These are phyloP conservation scores for Drosophila mojavensis DNA, from an alignment of 1,140 invertebrate species.

Conservation along the genomic window DNA sequence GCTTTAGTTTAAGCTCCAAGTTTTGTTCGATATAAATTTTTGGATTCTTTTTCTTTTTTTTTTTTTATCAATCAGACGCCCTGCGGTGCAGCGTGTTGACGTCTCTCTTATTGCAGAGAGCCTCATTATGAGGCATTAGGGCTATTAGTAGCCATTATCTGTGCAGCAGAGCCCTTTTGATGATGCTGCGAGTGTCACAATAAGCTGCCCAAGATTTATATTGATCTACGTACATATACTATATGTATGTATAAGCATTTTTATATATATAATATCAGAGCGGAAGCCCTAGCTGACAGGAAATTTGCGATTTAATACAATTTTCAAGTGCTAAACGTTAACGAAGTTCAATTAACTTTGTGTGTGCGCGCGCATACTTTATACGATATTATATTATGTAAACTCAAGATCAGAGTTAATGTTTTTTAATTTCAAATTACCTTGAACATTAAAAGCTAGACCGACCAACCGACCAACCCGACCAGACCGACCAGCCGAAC, in stretches of 20 bases:
- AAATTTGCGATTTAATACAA: conserved; percentile 66
- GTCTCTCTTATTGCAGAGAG: conserved; percentile 78
- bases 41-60: conserved; percentile 4
- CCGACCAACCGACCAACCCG: not conserved
- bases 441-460: conserved; percentile 54
- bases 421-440: conserved; percentile 58
- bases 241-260: conserved; percentile 10
- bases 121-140: conserved; percentile 78
- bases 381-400: conserved; percentile 35
- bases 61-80: conserved; percentile 77
- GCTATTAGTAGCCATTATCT: conserved; percentile 67
- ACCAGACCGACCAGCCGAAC: not conserved
- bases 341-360: conserved; percentile 50
- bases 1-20: not conserved
- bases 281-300: conserved; percentile 59
- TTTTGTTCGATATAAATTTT: conserved; percentile 13
- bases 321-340: conserved; percentile 38
- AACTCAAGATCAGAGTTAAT: conserved; percentile 73
- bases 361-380: conserved; percentile 13
- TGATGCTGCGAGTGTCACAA: conserved; percentile 61
- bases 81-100: conserved; percentile 76
- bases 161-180: conserved; percentile 18
- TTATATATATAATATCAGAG: not conserved
- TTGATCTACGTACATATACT: not conserved
- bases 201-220: conserved; percentile 22